Base-by-base conservation (phyloP, 2,888 invertebrate genomes). In the Dendrolimus houi region DNA sequence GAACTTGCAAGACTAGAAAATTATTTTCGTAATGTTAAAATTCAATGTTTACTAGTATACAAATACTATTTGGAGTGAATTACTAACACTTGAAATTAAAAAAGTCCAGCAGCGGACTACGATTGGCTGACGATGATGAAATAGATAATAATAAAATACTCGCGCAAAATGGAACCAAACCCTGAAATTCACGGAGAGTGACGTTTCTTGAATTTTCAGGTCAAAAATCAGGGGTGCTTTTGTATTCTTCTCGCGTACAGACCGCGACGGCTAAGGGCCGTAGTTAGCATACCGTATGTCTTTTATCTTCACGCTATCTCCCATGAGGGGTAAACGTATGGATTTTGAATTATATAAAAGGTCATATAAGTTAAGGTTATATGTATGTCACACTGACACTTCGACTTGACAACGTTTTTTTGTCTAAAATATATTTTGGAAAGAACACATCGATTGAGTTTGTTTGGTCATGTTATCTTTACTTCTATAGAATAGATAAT, bases 241-340 rank as follows among this genome's bases (percentile, higher is more conserved):
- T 61, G 67, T 67, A 66, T 66, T 67, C 67, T 55, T 54, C 10
- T n/a, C 42, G 9, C 57, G 57, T 57, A 10, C 42, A 41, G 41
- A 52, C n/a, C 52, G 41, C 53, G 47, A 17, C 56, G 47, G 41
- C 56, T 64, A 65, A 60, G 62, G 60, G 62, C 41, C 53, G 52
- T 54, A 54, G 57, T 63, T 57, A 57, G 59, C 65, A 67, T 64
- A 62, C 59, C 62, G 58, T 54, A 60, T 59, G 60, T 58, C 57
- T 41, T 59, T 65, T 67, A 67, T 67, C 65, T 60, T 58, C 67
- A 58, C 60, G 54, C 56, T 14, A n/a, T 10, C 52, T 62, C 66
- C 67, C 66, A 0, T 9, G 61, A 58, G 67, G 41, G 55, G 62
- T 57, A 52, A 17, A 57, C 9, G 47, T 29, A 12, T 12, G 47